Conservation (phyloP, 2,888 invertebrate genomes). For the Torymus tubicola region DNA sequence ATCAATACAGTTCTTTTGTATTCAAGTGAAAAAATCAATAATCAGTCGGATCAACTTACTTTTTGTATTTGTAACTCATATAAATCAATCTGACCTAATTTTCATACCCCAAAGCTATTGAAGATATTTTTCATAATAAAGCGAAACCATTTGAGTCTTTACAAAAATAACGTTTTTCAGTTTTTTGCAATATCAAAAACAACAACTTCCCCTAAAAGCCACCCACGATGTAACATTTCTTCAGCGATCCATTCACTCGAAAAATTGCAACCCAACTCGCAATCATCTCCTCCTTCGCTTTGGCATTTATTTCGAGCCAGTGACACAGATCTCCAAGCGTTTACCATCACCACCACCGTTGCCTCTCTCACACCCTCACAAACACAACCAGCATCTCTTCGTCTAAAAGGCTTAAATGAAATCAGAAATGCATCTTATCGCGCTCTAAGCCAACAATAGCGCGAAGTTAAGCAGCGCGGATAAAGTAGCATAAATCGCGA, state of each 20-base stretch:
- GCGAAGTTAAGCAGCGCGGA: conserved; percentile 36
- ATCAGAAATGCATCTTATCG: conserved; percentile 42
- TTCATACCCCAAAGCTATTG: too few relatives aligned
- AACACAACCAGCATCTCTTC: background rate
- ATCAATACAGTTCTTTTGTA: too few relatives aligned
- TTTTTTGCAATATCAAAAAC: too few relatives aligned
- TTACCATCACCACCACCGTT: background rate
- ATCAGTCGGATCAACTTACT: too few relatives aligned
- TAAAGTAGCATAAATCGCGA: conserved; percentile 43
- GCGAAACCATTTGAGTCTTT: too few relatives aligned
- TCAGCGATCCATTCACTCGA: background rate
- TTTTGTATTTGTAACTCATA: too few relatives aligned
- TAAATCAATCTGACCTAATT: too few relatives aligned
- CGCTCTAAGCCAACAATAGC: conserved; percentile 29
- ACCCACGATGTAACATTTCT: too few relatives aligned
- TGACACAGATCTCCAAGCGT: conserved; percentile 25
- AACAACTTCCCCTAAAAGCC: too few relatives aligned
- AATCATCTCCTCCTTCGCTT: background rate
- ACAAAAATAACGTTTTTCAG: too few relatives aligned
- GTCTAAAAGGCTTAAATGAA: conserved; percentile 4
- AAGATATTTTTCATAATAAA: too few relatives aligned
- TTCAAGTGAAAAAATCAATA: too few relatives aligned
- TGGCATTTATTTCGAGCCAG: background rate
- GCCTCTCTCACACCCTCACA: background rate
- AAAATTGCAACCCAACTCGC: background rate